phyloP scores from a whole-genome alignment of 1,140 invertebrate species.

The Drosophila malerkotliana region DNA sequence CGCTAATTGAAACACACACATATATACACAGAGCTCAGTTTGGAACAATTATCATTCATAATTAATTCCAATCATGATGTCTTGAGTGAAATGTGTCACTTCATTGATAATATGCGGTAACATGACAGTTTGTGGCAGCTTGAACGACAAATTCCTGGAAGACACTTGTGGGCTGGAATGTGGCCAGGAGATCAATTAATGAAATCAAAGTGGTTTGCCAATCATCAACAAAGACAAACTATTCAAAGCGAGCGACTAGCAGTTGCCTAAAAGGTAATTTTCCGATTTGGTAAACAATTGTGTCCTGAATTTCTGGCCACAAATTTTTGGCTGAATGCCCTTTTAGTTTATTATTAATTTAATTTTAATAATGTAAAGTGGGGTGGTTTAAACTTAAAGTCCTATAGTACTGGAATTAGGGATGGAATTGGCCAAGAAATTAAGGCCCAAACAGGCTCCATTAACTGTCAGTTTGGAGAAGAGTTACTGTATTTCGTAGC shows the following conservation, averaged over 20 bases:
- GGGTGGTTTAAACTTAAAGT: too few relatives aligned
- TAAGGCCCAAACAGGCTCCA: background rate
- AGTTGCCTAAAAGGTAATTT: too few relatives aligned
- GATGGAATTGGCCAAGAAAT: background rate
- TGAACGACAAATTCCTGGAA: background rate
- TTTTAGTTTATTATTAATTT: background rate
- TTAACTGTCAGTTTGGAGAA: too few relatives aligned
- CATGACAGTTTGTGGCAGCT: background rate
- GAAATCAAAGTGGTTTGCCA: background rate
- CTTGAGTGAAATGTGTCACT: constrained; percentile 29
- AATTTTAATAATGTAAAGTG: background rate
- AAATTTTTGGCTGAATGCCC: background rate
- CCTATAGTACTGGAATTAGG: too few relatives aligned
- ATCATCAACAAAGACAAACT: background rate
- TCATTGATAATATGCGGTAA: background rate
- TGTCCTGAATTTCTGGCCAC: background rate
- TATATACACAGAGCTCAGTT: background rate
- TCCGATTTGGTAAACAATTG: background rate
- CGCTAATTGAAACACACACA: constrained; percentile 23
- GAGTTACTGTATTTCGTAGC: background rate
- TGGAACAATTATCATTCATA: constrained; percentile 35
- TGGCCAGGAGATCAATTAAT: background rate
- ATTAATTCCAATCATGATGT: constrained; percentile 23
- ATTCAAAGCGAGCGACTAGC: background rate
- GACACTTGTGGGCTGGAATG: background rate